Evolutionary conservation across 2,888 invertebrate genomes (phyloP).

Genomic region (Aleiodes leptofemur): DNA sequence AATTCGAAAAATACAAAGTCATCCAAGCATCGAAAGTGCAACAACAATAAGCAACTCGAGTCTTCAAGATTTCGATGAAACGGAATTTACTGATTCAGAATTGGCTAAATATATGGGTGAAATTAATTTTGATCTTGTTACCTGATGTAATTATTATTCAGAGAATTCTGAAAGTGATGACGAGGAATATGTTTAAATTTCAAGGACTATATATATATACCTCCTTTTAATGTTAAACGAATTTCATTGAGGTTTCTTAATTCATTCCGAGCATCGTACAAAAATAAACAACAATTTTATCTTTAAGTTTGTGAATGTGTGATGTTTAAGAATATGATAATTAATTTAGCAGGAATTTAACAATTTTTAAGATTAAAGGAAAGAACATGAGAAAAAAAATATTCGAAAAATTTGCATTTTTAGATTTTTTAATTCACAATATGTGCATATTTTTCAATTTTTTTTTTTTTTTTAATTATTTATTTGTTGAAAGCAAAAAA

Average conservation of each 20-base stretch:
- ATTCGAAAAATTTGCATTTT: too few species aligned
- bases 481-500: too few species aligned
- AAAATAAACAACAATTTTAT: neutral
- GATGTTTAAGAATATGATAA: neutral
- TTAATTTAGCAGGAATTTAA: too few species aligned
- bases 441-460: too few species aligned
- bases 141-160: slow-evolving; percentile 54
- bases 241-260: neutral
- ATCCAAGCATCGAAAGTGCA: slow-evolving; percentile 76
- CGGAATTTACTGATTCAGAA: slow-evolving; percentile 82
- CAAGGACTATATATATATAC: neutral
- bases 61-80: slow-evolving; percentile 83
- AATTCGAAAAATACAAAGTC: slow-evolving; percentile 72
- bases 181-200: neutral
- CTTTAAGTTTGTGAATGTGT: neutral
- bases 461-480: too few species aligned
- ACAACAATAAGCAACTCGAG: slow-evolving; percentile 85
- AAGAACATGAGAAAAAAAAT: too few species aligned
- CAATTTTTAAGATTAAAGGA: too few species aligned
- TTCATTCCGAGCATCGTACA: slow-evolving; percentile 24
- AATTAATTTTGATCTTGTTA: slow-evolving; percentile 76
- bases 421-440: too few species aligned
- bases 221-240: neutral
- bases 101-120: slow-evolving; percentile 83
- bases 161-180: slow-evolving; percentile 6